These are phyloP conservation scores for Rhaphigaster nebulosa DNA, from an alignment of 2,888 invertebrate genomes.

Conservation along the genomic window DNA sequence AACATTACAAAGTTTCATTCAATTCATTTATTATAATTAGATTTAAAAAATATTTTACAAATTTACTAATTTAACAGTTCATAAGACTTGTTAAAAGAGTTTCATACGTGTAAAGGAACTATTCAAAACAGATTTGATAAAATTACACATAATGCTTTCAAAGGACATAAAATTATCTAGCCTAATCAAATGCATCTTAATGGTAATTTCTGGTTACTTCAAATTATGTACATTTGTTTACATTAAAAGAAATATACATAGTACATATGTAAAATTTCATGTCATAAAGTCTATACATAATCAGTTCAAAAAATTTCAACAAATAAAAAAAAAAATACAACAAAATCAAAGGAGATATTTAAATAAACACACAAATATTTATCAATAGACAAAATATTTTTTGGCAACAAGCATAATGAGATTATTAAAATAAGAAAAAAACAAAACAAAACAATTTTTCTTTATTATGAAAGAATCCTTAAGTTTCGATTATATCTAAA, in stretches of 20 bases:
- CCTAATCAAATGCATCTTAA: slow-evolving; percentile 31
- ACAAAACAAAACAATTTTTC: background rate
- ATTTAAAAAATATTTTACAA: slow-evolving; percentile 49
- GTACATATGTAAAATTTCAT: background rate
- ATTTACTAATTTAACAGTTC: slow-evolving; percentile 37
- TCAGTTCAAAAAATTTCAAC: slow-evolving; percentile 38
- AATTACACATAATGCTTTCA: slow-evolving; percentile 35
- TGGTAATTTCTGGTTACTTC: slow-evolving; percentile 40
- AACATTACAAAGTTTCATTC: background rate
- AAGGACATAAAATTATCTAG: background rate
- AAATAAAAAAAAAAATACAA: slow-evolving; percentile 7
- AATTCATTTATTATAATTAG: slow-evolving; percentile 34
- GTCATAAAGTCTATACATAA: slow-evolving; percentile 32
- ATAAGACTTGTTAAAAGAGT: slow-evolving; percentile 17
- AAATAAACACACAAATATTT: slow-evolving; percentile 31
- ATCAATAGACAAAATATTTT: slow-evolving; percentile 16
- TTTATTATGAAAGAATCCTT: background rate
- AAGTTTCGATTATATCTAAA: slow-evolving; percentile 44
- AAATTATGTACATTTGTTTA: slow-evolving; percentile 50
- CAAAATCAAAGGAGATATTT: slow-evolving; percentile 5
- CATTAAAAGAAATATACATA: slow-evolving; percentile 37
- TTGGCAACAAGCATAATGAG: slow-evolving; percentile 25
- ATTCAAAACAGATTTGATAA: slow-evolving; percentile 32
- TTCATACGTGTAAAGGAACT: slow-evolving; percentile 38
- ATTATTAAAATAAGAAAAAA: background rate